These are phyloP conservation scores for Dryococelus australis DNA, from an alignment of 2,888 invertebrate genomes.

Conservation along the genomic window DNA sequence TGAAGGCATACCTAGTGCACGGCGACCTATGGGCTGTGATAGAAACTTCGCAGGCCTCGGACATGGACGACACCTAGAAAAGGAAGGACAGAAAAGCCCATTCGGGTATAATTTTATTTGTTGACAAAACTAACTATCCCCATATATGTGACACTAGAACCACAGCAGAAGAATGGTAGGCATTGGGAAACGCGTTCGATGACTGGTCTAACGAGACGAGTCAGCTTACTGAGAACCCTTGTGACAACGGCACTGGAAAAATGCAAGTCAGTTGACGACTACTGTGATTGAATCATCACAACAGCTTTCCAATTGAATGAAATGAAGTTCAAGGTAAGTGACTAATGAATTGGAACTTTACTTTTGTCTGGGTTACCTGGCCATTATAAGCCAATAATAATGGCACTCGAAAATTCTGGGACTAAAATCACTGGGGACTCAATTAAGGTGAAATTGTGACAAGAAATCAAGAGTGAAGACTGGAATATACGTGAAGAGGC, in stretches of 20 bases:
- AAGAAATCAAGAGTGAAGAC: neutral
- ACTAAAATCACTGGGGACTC: too few relatives aligned
- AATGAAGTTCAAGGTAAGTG: neutral
- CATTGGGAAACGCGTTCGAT: neutral
- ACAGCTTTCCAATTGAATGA: conserved; percentile 21
- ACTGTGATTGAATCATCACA: conserved; percentile 2
- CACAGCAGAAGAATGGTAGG: neutral
- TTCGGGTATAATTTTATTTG: neutral
- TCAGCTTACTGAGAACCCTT: neutral
- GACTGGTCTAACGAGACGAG: neutral
- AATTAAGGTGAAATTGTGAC: neutral
- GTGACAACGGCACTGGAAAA: neutral
- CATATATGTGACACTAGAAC: neutral
- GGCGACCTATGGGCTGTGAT: neutral
- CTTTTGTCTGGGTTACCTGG: neutral
- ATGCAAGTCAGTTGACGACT: too few relatives aligned
- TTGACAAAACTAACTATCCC: neutral
- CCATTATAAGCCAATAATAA: too few relatives aligned
- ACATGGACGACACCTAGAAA: neutral
- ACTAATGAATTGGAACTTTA: neutral
- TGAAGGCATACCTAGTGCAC: neutral
- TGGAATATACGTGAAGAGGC: neutral
- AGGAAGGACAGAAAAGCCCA: neutral
- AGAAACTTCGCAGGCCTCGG: too few relatives aligned
- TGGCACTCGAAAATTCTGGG: too few relatives aligned